phyloP scores from a whole-genome alignment of 2,888 invertebrate genomes.

The Emmelina monodactyla region DNA sequence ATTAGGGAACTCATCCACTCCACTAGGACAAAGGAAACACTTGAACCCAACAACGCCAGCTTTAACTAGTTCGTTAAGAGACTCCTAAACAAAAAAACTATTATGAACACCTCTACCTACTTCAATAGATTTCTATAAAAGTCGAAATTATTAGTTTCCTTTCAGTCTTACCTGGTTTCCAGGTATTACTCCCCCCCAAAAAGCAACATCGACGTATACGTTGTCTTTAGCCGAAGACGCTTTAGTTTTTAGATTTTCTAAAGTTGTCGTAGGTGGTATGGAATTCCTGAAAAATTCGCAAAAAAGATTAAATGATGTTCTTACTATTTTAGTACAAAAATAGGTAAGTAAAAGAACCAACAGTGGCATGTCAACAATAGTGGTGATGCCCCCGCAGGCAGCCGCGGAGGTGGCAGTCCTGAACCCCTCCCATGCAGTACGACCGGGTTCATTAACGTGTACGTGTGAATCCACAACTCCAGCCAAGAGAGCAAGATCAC shows the following conservation, averaged over 20 bases:
- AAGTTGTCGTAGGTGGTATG: conserved; percentile 73
- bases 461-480: conserved; percentile 77
- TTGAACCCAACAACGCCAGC: conserved; percentile 79
- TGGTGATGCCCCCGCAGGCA: conserved; percentile 76
- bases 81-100: conserved; percentile 36
- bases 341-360: too few relatives aligned
- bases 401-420: conserved; percentile 75
- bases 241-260: conserved; percentile 69
- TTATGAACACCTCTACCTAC: too few relatives aligned
- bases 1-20: conserved; percentile 73
- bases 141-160: too few relatives aligned
- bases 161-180: conserved; percentile 72
- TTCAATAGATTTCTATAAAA: too few relatives aligned
- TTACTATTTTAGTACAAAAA: too few relatives aligned
- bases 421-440: conserved; percentile 77
- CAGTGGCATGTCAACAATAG: conserved; percentile 77
- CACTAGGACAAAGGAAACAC: conserved; percentile 74
- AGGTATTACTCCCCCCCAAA: conserved; percentile 82
- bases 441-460: conserved; percentile 75
- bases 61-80: conserved; percentile 62
- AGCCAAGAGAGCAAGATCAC: conserved; percentile 59
- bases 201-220: conserved; percentile 74
- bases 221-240: conserved; percentile 64
- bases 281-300: conserved; percentile 64
- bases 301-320: too few relatives aligned